Percentiles rank a stretch among this genome's conserved stretches.
Evolutionary conservation across 2,797 vertebrate genomes (phyloP).

Genomic region (Onychomys torridus): DNA sequence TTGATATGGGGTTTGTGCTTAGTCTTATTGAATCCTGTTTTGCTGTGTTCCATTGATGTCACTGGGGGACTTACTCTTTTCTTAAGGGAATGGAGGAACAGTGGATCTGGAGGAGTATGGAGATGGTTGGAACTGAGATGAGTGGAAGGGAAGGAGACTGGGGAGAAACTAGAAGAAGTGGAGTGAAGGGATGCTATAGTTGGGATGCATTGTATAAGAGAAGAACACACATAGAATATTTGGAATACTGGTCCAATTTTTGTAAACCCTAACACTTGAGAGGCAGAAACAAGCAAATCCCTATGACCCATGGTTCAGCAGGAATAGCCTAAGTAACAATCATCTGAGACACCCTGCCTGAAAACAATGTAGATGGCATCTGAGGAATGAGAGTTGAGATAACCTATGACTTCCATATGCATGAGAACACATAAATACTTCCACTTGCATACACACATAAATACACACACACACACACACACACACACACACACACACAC

Average conservation of each 20-base stretch:
- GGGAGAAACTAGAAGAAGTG: neutral
- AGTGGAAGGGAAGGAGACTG: no score
- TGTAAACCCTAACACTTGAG: neutral
- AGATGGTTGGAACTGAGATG: neutral
- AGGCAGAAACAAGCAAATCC: neutral
- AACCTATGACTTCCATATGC: neutral
- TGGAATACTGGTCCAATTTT: neutral
- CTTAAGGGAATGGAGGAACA: neutral
- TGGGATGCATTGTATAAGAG: neutral
- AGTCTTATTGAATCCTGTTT: neutral
- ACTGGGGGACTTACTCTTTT: no score
- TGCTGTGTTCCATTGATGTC: neutral
- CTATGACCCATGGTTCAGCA: neutral
- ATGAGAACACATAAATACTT: no score
- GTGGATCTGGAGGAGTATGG: fast-evolving
- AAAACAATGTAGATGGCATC: neutral
- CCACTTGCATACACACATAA: no score
- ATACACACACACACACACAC: neutral
- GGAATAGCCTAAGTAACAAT: neutral
- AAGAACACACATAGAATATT: neutral
- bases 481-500: neutral
- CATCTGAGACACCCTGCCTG: neutral
- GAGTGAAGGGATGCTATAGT: no score
- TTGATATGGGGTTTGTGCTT: no score
- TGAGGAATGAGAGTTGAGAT: neutral